These are phyloP conservation scores for Silurus meridionalis DNA, from an alignment of 2,113 vertebrate genomes.

Conservation along the genomic window DNA sequence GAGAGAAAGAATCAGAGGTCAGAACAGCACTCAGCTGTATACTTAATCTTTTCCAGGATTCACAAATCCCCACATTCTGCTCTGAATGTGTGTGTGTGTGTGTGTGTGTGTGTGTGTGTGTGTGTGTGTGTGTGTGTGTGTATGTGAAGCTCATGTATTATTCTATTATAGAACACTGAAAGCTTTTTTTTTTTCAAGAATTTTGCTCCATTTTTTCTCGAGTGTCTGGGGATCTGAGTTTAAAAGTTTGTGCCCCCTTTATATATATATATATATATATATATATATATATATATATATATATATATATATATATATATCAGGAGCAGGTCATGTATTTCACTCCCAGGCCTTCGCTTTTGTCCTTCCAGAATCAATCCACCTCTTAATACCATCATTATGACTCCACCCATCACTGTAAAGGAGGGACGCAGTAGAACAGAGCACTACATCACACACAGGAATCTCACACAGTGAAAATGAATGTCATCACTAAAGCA, in stretches of 20 bases:
- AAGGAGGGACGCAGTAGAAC: no score
- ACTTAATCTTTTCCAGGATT: slow-evolving; percentile 55
- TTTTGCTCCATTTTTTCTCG: background rate
- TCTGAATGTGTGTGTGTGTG: slow-evolving; percentile 27
- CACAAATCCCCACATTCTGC: slow-evolving; percentile 49
- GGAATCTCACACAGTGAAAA: no score
- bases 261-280: no score
- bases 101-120: slow-evolving; percentile 33
- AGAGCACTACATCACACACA: no score
- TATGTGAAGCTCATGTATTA: background rate
- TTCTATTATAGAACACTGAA: background rate
- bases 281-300: no score
- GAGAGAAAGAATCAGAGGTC: slow-evolving; percentile 36
- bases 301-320: no score
- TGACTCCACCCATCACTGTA: no score
- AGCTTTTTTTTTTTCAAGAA: background rate
- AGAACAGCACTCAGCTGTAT: slow-evolving; percentile 45
- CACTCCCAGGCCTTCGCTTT: no score
- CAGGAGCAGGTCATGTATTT: no score
- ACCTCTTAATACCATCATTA: no score
- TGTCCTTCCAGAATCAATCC: no score
- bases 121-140: slow-evolving; percentile 29
- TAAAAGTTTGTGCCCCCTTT: background rate
- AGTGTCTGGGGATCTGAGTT: background rate
- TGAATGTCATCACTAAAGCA: no score